These are phyloP conservation scores for Ceratosolen solmsi DNA, from an alignment of 1,140 invertebrate genomes.

Conservation along the genomic window DNA sequence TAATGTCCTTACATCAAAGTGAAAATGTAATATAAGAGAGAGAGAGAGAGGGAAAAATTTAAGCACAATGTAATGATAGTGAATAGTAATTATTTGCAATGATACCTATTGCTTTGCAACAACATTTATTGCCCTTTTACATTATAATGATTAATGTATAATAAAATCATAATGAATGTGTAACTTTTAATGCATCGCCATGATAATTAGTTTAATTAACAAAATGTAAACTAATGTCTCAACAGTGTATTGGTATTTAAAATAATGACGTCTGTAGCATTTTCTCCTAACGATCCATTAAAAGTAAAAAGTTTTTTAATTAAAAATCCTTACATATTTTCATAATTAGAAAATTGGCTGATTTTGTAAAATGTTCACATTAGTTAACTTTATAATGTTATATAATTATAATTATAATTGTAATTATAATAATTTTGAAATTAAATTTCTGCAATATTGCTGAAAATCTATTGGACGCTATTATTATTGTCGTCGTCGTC, in stretches of 20 bases:
- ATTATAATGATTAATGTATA: not conserved
- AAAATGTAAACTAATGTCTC: not conserved
- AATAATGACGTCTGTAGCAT: too few species aligned
- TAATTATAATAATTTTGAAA: not conserved
- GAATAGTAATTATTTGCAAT: too few species aligned
- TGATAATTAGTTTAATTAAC: not conserved
- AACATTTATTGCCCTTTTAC: not conserved
- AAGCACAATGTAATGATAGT: too few species aligned
- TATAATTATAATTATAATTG: not conserved
- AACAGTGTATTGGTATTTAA: not conserved
- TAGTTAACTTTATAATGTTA: not conserved
- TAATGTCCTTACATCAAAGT: not conserved
- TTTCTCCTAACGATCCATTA: not conserved
- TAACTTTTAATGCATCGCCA: not conserved
- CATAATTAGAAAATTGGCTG: not conserved
- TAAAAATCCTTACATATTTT: not conserved
- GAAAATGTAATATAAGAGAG: too few species aligned
- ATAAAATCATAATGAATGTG: not conserved
- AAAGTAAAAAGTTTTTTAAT: not conserved
- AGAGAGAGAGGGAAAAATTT: too few species aligned
- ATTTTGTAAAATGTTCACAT: not conserved
- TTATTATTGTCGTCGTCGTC: too few species aligned
- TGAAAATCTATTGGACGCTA: too few species aligned
- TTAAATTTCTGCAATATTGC: not conserved
- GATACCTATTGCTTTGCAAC: too few species aligned